These are phyloP conservation scores for Deroptyus accipitrinus DNA, from an alignment of 2,113 vertebrate genomes.

Conservation along the genomic window DNA sequence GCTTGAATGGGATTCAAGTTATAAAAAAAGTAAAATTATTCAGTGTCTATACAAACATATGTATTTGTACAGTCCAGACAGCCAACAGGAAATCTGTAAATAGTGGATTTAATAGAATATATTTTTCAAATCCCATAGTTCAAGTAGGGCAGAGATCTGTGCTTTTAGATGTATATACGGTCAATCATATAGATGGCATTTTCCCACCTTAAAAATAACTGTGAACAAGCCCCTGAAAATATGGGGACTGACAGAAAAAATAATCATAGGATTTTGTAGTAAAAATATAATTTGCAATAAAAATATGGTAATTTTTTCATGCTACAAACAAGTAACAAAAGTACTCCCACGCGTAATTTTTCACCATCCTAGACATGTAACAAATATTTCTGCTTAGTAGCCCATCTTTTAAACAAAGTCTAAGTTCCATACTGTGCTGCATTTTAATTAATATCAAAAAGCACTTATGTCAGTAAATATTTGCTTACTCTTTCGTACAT, in stretches of 20 bases:
- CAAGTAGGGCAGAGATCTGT: background rate
- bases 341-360: background rate
- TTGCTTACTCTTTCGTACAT: background rate
- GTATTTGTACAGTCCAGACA: background rate
- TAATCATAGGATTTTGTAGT: background rate
- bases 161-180: background rate
- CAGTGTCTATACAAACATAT: background rate
- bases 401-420: background rate
- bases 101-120: background rate
- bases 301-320: background rate
- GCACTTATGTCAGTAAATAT: slow-evolving; percentile 30
- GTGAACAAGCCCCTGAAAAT: background rate
- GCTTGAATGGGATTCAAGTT: background rate
- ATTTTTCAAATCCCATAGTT: background rate
- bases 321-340: background rate
- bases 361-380: background rate
- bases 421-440: background rate
- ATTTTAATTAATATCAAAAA: slow-evolving; percentile 34
- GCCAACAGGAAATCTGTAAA: background rate
- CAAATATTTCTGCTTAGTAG: background rate
- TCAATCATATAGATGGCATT: background rate
- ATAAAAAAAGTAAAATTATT: background rate
- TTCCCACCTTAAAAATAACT: background rate
- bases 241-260: background rate
- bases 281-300: slow-evolving; percentile 10